phyloP scores from a whole-genome alignment of 2,113 vertebrate species.

The Lonchura striata region DNA sequence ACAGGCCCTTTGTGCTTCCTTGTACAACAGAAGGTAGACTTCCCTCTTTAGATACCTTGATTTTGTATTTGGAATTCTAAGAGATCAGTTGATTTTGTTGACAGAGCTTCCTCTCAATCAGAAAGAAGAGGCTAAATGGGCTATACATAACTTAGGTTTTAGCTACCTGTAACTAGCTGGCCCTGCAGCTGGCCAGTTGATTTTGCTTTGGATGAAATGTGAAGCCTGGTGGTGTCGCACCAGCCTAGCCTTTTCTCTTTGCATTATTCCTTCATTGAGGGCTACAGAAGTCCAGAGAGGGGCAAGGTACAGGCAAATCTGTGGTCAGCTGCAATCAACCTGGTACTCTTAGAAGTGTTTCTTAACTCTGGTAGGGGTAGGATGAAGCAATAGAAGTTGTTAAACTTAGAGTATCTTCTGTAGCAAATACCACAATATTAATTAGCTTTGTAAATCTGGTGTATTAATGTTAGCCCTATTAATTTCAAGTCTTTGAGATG shows the following conservation, averaged over 20 bases:
- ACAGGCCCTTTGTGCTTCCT: not conserved
- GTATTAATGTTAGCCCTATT: not conserved
- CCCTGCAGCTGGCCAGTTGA: not conserved
- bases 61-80: not conserved
- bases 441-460: not conserved
- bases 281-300: not conserved
- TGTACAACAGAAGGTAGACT: not conserved
- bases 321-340: accelerated
- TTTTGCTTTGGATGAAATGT: not conserved
- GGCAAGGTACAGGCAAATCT: not conserved
- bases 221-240: not conserved
- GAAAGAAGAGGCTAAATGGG: not conserved
- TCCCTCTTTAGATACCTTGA: not conserved
- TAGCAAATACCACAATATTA: not conserved
- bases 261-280: not conserved
- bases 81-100: not conserved
- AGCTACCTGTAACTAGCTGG: not conserved
- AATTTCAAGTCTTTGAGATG: not conserved
- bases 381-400: not conserved
- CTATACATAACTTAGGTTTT: not conserved
- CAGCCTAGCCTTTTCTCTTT: not conserved
- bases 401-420: not conserved
- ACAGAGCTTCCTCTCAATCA: not conserved
- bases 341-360: not conserved
- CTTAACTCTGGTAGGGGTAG: not conserved